Evolutionary conservation across 1,140 invertebrate species (phyloP).

Genomic region (Penaeus indicus): DNA sequence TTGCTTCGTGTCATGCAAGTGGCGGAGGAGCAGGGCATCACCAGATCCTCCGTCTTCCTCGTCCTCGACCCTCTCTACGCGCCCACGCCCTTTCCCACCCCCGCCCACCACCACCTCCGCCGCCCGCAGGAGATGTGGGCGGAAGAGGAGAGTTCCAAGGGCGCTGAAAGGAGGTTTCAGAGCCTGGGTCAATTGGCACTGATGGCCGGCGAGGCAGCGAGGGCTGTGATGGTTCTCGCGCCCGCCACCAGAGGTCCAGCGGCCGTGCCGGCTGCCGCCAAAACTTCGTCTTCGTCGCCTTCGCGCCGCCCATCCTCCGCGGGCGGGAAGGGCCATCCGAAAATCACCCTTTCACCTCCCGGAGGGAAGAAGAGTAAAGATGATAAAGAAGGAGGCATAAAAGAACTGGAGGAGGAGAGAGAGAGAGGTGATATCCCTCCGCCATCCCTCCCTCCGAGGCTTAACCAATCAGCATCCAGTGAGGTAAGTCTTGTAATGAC

Average conservation of each 20-base stretch:
- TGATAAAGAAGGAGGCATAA: too few species aligned
- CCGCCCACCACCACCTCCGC: not conserved
- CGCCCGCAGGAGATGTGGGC: not conserved
- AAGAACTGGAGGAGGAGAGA: too few species aligned
- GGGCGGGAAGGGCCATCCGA: not conserved
- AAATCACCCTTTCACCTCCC: not conserved
- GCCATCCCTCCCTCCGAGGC: too few species aligned
- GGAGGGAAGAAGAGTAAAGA: too few species aligned
- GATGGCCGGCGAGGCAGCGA: not conserved
- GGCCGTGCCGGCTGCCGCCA: not conserved
- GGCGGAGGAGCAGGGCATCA: conserved; percentile 35
- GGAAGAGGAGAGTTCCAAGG: not conserved
- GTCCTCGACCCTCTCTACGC: conserved; percentile 50
- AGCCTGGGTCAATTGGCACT: not conserved
- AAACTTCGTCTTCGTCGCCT: not conserved
- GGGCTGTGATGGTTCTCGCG: not conserved
- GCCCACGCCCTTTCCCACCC: not conserved
- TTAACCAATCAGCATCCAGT: too few species aligned
- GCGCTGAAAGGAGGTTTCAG: conserved; percentile 5
- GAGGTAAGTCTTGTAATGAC: too few species aligned
- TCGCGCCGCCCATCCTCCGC: not conserved
- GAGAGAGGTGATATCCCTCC: too few species aligned
- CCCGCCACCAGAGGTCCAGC: not conserved
- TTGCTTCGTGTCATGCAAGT: conserved; percentile 26
- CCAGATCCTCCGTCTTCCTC: conserved; percentile 36